These are phyloP conservation scores for Drosophila macrothrix DNA, from an alignment of 2,888 invertebrate genomes.

Conservation along the genomic window DNA sequence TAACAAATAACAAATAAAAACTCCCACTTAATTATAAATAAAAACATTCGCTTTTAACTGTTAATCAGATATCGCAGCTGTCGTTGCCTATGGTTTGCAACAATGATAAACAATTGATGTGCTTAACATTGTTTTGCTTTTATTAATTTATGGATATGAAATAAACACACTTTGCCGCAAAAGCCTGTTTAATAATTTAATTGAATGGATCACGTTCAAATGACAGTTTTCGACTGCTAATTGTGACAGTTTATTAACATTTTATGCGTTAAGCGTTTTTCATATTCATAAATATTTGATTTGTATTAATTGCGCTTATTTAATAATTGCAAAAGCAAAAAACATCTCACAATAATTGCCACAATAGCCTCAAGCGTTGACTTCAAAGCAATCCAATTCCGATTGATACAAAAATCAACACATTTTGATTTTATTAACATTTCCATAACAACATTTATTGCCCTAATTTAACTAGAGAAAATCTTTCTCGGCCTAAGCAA, in stretches of 20 bases:
- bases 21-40: slow-evolving; percentile 51
- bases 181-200: slow-evolving; percentile 44
- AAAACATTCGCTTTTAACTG: slow-evolving; percentile 49
- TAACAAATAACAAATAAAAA: slow-evolving; percentile 6
- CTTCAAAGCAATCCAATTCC: slow-evolving; percentile 4
- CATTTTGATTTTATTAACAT: not conserved
- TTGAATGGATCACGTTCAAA: slow-evolving; percentile 36
- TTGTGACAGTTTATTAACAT: slow-evolving; percentile 40
- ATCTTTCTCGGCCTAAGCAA: not conserved
- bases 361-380: not conserved
- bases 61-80: slow-evolving; percentile 55
- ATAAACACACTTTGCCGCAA: slow-evolving; percentile 8
- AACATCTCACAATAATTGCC: not conserved
- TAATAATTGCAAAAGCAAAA: slow-evolving; percentile 14
- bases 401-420: slow-evolving; percentile 1
- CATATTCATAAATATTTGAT: slow-evolving; percentile 67
- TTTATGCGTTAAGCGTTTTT: slow-evolving; percentile 17
- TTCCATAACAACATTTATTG: not conserved
- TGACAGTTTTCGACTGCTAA: slow-evolving; percentile 30
- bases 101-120: slow-evolving; percentile 26
- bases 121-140: not conserved
- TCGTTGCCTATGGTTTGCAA: slow-evolving; percentile 28
- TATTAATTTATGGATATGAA: slow-evolving; percentile 22
- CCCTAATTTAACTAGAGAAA: not conserved
- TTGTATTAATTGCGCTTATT: slow-evolving; percentile 43